Conservation (phyloP, 2,888 invertebrate genomes). For the Amphiduros pacificus region DNA sequence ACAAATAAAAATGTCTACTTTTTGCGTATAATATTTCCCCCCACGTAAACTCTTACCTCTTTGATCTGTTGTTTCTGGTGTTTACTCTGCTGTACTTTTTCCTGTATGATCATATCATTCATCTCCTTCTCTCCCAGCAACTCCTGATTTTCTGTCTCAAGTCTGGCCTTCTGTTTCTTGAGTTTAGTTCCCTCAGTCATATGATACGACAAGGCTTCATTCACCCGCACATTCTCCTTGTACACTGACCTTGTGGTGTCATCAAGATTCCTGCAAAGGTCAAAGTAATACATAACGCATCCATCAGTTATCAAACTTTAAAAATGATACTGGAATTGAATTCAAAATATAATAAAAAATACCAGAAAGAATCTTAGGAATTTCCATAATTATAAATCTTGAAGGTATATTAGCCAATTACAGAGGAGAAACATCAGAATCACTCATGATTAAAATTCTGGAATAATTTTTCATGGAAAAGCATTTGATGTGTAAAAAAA, state of each 20-base stretch:
- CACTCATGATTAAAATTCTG: too few species aligned
- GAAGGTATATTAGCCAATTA: too few species aligned
- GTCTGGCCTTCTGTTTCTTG: conserved; percentile 40
- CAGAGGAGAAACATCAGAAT: too few species aligned
- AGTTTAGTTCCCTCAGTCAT: conserved; percentile 50
- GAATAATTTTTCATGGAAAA: too few species aligned
- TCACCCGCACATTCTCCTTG: conserved; percentile 57
- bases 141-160: conserved; percentile 46
- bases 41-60: conserved; percentile 49
- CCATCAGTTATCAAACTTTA: too few species aligned
- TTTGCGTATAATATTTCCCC: not conserved
- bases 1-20: not conserved
- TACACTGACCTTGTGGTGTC: conserved; percentile 60
- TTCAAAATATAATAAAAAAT: too few species aligned
- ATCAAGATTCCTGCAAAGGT: conserved; percentile 56
- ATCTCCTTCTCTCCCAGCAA: conserved; percentile 52
- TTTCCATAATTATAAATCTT: too few species aligned
- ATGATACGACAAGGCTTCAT: conserved; percentile 54
- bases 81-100: conserved; percentile 50
- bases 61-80: conserved; percentile 48
- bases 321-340: too few species aligned
- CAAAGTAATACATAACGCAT: too few species aligned
- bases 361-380: too few species aligned
- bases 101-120: conserved; percentile 51
- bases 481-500: too few species aligned